Conservation (phyloP, 2,113 vertebrate species). For the Ranitomeya imitator region DNA sequence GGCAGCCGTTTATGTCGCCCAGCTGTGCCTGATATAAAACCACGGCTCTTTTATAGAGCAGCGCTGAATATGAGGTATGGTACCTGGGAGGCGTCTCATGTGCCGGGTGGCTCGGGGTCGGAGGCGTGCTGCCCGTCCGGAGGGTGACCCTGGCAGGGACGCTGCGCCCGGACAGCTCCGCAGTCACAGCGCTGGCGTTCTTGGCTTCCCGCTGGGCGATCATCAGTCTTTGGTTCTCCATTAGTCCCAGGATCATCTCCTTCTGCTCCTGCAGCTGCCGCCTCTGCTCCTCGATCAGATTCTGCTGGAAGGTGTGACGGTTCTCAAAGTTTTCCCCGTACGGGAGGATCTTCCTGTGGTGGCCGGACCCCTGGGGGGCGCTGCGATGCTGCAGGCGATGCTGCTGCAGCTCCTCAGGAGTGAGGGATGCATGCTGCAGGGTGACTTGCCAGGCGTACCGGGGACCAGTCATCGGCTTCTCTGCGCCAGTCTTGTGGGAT, state of each 20-base stretch:
- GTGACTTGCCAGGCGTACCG: constrained; percentile 73
- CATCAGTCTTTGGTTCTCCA: constrained; percentile 72
- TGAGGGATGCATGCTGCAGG: constrained; percentile 62
- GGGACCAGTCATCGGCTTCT: constrained; percentile 23
- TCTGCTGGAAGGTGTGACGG: constrained; percentile 76
- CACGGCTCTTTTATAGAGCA: neutral
- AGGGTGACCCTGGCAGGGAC: constrained; percentile 54
- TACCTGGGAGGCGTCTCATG: constrained; percentile 60
- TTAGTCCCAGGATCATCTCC: constrained; percentile 78
- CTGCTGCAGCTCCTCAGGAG: constrained; percentile 61
- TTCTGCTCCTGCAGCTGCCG: constrained; percentile 84
- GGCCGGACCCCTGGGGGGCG: constrained; percentile 17
- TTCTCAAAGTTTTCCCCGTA: constrained; percentile 69
- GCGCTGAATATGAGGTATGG: neutral
- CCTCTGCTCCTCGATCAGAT: constrained; percentile 81
- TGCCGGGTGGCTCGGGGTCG: neutral
- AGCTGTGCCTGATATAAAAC: neutral
- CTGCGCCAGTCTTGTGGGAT: constrained; percentile 32
- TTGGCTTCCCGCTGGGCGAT: constrained; percentile 69
- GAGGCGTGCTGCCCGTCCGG: constrained; percentile 13
- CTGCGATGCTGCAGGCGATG: constrained; percentile 23
- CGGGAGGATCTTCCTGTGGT: constrained; percentile 57
- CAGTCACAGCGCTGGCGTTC: constrained; percentile 53
- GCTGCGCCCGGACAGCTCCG: constrained; percentile 39
- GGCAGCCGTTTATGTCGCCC: neutral